Evolutionary conservation across 2,113 vertebrate genomes (phyloP).

Genomic region (Opisthocomus hoazin): DNA sequence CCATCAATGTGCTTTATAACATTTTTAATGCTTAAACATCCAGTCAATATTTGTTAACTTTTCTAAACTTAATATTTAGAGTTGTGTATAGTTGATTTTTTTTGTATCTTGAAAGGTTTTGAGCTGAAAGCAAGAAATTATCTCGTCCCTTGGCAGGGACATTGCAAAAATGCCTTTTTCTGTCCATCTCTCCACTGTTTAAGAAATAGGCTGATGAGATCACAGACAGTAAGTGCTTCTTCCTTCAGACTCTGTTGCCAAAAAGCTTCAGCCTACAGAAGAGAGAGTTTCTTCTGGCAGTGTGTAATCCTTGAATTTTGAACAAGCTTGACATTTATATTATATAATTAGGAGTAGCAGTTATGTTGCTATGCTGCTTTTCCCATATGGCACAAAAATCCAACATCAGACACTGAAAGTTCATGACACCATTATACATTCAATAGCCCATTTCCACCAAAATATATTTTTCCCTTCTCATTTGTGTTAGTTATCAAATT

Average conservation of each 20-base stretch:
- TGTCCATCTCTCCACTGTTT: neutral
- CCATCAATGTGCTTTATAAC: neutral
- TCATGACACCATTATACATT: neutral
- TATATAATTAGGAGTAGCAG: constrained; percentile 51
- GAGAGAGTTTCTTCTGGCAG: constrained; percentile 23
- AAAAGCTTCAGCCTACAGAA: constrained; percentile 21
- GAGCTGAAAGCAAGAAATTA: neutral
- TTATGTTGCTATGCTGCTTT: constrained; percentile 18
- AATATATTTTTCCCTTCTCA: neutral
- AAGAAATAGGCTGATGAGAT: constrained; percentile 3
- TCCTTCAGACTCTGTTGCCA: constrained; percentile 11
- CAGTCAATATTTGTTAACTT: neutral
- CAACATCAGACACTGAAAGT: neutral
- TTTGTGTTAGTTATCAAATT: neutral
- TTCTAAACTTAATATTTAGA: neutral
- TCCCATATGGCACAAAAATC: constrained; percentile 37
- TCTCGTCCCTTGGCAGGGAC: neutral
- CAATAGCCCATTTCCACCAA: neutral
- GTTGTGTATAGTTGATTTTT: neutral
- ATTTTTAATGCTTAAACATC: neutral
- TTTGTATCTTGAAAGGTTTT: neutral
- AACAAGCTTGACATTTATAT: constrained; percentile 52
- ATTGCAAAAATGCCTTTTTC: neutral
- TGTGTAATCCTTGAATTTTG: constrained; percentile 23
- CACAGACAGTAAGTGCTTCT: neutral